These are phyloP conservation scores for Dynastes grantii DNA, from an alignment of 2,888 invertebrate species.

Conservation along the genomic window DNA sequence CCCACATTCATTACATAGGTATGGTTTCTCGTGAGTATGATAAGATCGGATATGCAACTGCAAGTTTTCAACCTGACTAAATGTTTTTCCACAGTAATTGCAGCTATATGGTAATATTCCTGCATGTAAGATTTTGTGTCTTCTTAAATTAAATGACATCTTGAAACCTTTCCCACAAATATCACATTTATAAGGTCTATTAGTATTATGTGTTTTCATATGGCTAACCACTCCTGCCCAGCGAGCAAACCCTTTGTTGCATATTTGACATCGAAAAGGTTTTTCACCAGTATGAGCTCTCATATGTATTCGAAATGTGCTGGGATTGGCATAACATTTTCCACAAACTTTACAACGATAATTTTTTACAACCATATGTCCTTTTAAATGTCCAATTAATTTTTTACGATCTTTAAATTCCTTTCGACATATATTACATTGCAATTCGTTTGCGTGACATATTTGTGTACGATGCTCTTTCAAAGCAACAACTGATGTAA, in stretches of 20 bases:
- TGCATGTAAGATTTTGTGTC: slow-evolving; percentile 66
- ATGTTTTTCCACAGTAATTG: slow-evolving; percentile 67
- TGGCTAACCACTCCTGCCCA: slow-evolving; percentile 68
- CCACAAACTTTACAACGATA: slow-evolving; percentile 68
- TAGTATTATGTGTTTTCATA: slow-evolving; percentile 66
- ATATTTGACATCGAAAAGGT: slow-evolving; percentile 67
- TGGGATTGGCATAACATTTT: slow-evolving; percentile 68
- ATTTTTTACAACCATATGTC: slow-evolving; percentile 67
- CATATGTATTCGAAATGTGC: slow-evolving; percentile 74
- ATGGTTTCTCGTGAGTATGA: slow-evolving; percentile 67
- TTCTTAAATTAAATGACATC: slow-evolving; percentile 66
- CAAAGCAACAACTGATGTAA: slow-evolving; percentile 60
- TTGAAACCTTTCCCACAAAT: slow-evolving; percentile 67
- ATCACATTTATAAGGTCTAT: slow-evolving; percentile 65
- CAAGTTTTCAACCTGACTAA: slow-evolving; percentile 67
- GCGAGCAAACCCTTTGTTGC: slow-evolving; percentile 67
- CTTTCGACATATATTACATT: slow-evolving; percentile 67
- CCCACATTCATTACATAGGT: slow-evolving; percentile 67
- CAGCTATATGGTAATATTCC: slow-evolving; percentile 65
- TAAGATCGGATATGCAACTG: slow-evolving; percentile 66
- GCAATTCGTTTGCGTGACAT: slow-evolving; percentile 61
- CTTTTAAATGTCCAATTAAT: slow-evolving; percentile 66
- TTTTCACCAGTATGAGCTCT: slow-evolving; percentile 74
- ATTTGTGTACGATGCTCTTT: slow-evolving; percentile 62
- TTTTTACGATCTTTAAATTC: slow-evolving; percentile 65